Base-by-base conservation (phyloP, 2,113 vertebrate species). In the Thryonomys swinderianus region DNA sequence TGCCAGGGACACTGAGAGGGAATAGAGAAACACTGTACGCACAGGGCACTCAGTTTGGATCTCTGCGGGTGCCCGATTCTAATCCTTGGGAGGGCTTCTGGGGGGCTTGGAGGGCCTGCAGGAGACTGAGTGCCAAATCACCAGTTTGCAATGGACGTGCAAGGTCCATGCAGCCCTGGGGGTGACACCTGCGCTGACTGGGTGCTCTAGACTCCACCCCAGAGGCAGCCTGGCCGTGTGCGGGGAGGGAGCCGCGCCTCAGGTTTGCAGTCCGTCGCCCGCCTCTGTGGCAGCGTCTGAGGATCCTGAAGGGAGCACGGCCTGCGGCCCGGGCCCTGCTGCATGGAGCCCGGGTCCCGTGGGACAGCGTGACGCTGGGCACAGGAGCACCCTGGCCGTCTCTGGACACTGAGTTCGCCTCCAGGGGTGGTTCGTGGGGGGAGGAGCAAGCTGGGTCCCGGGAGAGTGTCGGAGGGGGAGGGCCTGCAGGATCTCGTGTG, bases 381-480 rank as follows among this genome's bases (percentile, higher is more conserved):
- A 30, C 20, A 23, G 57, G 71, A 61, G 40, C 1, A 32, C 40
- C 7, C 32, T 9, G 51, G 37, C 21, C 42, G 51, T 14, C 37
- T 48, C 14, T 53, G 21, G 71, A 91, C 18, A 78, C 13, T n/a
- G 2, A 20, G 48, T 18, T 2, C 0, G 18, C 2, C 14, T 73
- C 51, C 20, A 59, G 42, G 2, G 71, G 51, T 40, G 53, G 2
- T 6, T 3, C 51, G 18, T 12, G 59, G n/a, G 3, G 30, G 0
- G 4, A 40, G 42, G 48, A 79, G 42, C 25, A 0, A 91, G 42
- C 61, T 5, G 57, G 40, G 9, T 17, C 17, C 34, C 0, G 0
- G 34, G 13, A 7, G 34, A 30, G 42, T 0, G 3, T 30, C 12
- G 7, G 14, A 32, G 51, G 23, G 34, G 37, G 42, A 57, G 67